Evolutionary conservation across 2,888 invertebrate genomes (phyloP).

Genomic region (Chorisops tibialis): DNA sequence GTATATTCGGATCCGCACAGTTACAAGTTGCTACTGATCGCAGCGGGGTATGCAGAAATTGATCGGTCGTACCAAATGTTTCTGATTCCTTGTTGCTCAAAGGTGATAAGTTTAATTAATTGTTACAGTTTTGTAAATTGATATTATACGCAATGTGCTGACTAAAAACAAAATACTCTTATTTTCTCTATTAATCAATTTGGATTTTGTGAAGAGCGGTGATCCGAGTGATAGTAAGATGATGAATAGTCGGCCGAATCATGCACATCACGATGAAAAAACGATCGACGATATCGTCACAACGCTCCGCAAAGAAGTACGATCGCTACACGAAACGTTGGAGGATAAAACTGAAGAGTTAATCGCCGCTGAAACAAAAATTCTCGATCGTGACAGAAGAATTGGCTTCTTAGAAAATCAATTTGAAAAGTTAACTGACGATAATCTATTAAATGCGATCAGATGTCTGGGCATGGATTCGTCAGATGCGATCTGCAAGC

Average conservation of each 20-base stretch:
- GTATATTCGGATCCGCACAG: neutral
- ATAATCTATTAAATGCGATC: neutral
- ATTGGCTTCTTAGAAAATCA: slow-evolving; percentile 35
- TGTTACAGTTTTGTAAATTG: slow-evolving; percentile 1
- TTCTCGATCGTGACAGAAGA: slow-evolving; percentile 38
- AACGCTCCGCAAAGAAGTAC: slow-evolving; percentile 38
- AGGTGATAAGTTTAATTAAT: slow-evolving; percentile 13
- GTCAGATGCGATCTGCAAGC: slow-evolving; percentile 33
- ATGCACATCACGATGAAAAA: slow-evolving; percentile 33
- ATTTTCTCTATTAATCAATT: neutral
- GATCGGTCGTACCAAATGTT: slow-evolving; percentile 11
- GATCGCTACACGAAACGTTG: slow-evolving; percentile 36
- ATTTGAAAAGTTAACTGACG: slow-evolving; percentile 34
- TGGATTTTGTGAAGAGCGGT: slow-evolving; percentile 4
- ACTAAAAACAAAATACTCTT: neutral
- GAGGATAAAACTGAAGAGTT: slow-evolving; percentile 39
- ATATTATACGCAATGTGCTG: slow-evolving; percentile 1
- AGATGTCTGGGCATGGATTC: neutral
- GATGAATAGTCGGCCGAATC: slow-evolving; percentile 28
- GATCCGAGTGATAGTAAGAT: slow-evolving; percentile 23
- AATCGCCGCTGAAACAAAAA: slow-evolving; percentile 35
- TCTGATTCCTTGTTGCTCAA: slow-evolving; percentile 20
- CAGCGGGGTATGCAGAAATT: slow-evolving; percentile 20
- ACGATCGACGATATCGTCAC: slow-evolving; percentile 37
- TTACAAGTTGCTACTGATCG: slow-evolving; percentile 22